A percentile compares a stretch with the other conserved stretches of the same genome.
Conservation (phyloP, 2,113 vertebrate genomes). For the Anarhynchus alexandrinus region DNA sequence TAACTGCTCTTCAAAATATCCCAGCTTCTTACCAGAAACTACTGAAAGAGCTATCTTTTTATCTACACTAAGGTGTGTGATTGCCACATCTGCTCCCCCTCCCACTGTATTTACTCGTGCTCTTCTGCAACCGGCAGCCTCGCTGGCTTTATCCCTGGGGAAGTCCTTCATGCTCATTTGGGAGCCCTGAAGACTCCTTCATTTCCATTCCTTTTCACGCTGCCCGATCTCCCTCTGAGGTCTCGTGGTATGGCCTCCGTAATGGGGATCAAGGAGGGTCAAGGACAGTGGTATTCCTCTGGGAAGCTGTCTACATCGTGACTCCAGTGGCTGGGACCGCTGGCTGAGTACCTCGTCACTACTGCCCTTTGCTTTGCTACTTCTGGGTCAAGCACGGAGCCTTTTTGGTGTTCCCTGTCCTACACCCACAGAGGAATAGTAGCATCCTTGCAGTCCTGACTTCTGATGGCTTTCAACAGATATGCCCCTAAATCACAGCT, state of each 20-base stretch:
- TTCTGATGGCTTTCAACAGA: neutral
- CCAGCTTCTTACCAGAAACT: neutral
- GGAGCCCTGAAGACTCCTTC: neutral
- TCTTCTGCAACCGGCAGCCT: neutral
- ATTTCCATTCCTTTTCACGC: neutral
- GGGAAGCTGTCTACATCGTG: neutral
- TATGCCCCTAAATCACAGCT: neutral
- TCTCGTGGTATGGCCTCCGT: neutral
- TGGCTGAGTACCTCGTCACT: neutral
- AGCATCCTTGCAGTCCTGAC: neutral
- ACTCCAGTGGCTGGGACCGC: neutral
- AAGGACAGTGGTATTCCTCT: neutral
- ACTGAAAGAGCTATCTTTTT: neutral
- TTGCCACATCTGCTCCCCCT: neutral
- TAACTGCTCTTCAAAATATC: neutral
- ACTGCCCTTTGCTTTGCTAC: neutral
- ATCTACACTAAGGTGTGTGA: neutral
- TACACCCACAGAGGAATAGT: accelerated
- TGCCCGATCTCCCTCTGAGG: neutral
- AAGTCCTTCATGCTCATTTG: neutral
- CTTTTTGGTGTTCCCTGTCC: neutral
- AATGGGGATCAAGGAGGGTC: conserved; percentile 29
- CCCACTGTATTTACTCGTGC: neutral
- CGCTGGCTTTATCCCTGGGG: neutral
- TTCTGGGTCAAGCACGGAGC: accelerated